Evolutionary conservation across 2,888 invertebrate species (phyloP).

Genomic region (Andrena praecox): DNA sequence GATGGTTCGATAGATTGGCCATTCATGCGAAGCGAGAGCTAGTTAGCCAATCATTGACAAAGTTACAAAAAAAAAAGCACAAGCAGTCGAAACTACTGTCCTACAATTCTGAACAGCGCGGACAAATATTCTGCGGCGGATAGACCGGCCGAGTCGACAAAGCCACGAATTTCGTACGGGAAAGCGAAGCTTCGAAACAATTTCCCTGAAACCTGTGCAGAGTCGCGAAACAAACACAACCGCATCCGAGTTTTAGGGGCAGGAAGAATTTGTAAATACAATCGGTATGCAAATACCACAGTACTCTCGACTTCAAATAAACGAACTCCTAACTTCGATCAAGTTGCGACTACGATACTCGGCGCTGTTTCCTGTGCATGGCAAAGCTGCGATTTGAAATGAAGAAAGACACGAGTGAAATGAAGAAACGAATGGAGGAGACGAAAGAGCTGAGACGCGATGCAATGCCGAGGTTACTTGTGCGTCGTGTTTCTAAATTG

Average conservation of each 20-base stretch:
- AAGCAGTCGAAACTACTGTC: background rate
- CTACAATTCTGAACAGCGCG: background rate
- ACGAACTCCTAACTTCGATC: background rate
- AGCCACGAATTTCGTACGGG: background rate
- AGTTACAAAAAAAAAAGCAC: background rate
- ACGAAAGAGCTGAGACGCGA: too few relatives aligned
- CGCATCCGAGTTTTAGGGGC: background rate
- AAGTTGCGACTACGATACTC: background rate
- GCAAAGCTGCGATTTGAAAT: too few relatives aligned
- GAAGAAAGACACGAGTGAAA: too few relatives aligned
- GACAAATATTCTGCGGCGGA: background rate
- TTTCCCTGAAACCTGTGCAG: conserved; percentile 2
- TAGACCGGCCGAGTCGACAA: background rate
- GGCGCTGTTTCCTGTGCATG: background rate
- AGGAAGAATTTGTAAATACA: background rate
- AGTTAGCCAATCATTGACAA: background rate
- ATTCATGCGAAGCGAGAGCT: too few relatives aligned
- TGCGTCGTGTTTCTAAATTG: too few relatives aligned
- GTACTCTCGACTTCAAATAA: background rate
- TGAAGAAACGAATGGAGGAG: too few relatives aligned
- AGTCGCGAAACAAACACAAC: background rate
- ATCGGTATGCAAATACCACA: conserved; percentile 11
- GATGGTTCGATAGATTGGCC: too few relatives aligned
- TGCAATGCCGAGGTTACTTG: too few relatives aligned
- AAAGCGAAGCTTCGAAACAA: conserved; percentile 21